Evolutionary conservation across 2,113 vertebrate species (phyloP).

Genomic region (Varanus komodoensis): DNA sequence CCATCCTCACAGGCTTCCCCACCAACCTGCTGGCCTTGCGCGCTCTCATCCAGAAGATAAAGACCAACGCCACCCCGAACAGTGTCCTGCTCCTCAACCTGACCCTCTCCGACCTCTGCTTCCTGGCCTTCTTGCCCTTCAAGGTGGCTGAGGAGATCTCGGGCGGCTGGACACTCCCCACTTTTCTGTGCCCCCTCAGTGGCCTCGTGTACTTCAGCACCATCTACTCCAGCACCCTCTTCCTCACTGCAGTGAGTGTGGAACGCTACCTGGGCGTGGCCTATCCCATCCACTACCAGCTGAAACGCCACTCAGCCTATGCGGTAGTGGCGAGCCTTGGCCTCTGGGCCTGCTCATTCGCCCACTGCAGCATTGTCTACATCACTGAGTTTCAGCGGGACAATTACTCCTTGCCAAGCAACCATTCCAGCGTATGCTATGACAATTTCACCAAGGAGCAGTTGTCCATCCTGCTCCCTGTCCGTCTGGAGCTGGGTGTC

Average conservation of each 20-base stretch:
- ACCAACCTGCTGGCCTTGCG: conserved; percentile 87
- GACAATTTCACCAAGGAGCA: conserved; percentile 43
- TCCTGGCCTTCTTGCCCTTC: conserved; percentile 87
- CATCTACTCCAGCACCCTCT: conserved; percentile 89
- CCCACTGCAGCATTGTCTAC: conserved; percentile 86
- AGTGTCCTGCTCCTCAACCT: conserved; percentile 91
- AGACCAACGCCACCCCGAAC: conserved; percentile 79
- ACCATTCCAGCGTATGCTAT: conserved; percentile 53
- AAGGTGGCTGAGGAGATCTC: conserved; percentile 81
- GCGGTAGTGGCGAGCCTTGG: conserved; percentile 81
- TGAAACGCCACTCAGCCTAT: conserved; percentile 79
- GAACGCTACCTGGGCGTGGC: conserved; percentile 91
- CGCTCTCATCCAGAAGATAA: conserved; percentile 84
- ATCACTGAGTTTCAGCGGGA: conserved; percentile 71
- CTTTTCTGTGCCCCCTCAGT: conserved; percentile 79
- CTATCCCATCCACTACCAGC: conserved; percentile 85
- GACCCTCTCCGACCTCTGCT: conserved; percentile 87
- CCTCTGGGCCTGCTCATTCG: conserved; percentile 82
- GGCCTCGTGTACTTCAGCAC: conserved; percentile 89
- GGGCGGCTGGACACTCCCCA: conserved; percentile 80
- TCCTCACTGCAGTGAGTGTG: conserved; percentile 86
- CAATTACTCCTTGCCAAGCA: not conserved
- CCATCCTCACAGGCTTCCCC: conserved; percentile 86
- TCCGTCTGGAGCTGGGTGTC: conserved; percentile 72
- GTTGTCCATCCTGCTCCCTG: conserved; percentile 36